Conservation (phyloP, 2,113 vertebrate genomes). For the Caracal caracal region DNA sequence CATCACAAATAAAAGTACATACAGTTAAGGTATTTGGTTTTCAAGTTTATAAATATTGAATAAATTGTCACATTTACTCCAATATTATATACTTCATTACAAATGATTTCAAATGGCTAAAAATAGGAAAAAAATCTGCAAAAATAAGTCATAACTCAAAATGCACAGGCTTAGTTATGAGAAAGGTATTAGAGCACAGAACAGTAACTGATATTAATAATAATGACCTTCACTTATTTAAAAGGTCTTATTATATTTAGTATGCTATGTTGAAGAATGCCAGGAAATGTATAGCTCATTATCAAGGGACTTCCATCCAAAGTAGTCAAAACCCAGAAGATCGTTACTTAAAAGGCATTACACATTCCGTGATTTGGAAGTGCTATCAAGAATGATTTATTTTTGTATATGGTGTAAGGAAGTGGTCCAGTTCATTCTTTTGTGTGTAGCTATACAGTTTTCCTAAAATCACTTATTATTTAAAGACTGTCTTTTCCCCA, state of each 20-base stretch:
- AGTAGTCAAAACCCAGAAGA: neutral
- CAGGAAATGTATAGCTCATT: neutral
- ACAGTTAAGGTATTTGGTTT: neutral
- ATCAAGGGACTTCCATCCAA: neutral
- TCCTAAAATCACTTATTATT: neutral
- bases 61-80: neutral
- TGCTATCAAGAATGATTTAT: neutral
- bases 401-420: neutral
- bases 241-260: neutral
- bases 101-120: neutral
- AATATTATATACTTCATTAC: neutral
- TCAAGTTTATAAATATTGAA: neutral
- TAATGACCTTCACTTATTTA: neutral
- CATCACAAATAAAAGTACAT: constrained; percentile 1
- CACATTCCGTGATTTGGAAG: neutral
- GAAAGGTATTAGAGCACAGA: neutral
- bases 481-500: neutral
- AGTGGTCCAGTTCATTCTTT: neutral
- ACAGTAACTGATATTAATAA: neutral
- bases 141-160: neutral
- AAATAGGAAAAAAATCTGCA: neutral
- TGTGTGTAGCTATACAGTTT: neutral
- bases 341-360: neutral
- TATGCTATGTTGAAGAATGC: neutral
- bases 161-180: neutral